phyloP scores from a whole-genome alignment of 2,888 invertebrate species.

The Aspidiotus rigidus region DNA sequence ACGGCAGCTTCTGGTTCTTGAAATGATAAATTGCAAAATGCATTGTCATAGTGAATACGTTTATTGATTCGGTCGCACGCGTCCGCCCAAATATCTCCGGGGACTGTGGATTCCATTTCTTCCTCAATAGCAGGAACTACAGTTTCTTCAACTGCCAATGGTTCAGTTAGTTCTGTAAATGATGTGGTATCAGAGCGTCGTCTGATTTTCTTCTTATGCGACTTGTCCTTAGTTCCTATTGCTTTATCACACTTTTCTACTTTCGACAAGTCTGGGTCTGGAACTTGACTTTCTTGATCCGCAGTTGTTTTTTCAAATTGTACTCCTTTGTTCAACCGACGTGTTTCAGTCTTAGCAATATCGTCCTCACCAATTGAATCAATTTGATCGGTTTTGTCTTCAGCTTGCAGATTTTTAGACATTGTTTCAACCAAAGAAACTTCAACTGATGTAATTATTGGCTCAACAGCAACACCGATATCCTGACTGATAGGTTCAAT shows the following conservation, averaged over 20 bases:
- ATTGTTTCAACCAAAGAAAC: neutral
- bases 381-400: too few relatives aligned
- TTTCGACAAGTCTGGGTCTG: neutral
- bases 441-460: neutral
- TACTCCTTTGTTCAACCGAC: neutral
- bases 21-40: neutral
- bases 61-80: neutral
- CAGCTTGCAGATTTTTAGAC: neutral
- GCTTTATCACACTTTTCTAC: slow-evolving; percentile 1
- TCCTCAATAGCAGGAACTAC: neutral
- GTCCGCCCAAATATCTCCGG: neutral
- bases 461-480: too few relatives aligned
- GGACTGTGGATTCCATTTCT: neutral
- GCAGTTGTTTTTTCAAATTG: neutral
- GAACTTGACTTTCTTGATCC: neutral
- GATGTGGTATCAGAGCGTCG: slow-evolving; percentile 46
- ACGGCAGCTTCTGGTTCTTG: neutral
- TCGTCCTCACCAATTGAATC: too few relatives aligned
- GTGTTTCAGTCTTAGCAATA: neutral
- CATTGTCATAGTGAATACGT: slow-evolving; percentile 5
- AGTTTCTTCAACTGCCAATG: neutral
- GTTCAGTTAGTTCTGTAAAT: slow-evolving; percentile 7
- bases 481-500: too few relatives aligned
- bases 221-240: neutral
- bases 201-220: slow-evolving; percentile 10